Percentiles rank a stretch among this genome's conserved stretches.
phyloP scores from a whole-genome alignment of 2,888 invertebrate genomes.

The Xanthia togata region DNA sequence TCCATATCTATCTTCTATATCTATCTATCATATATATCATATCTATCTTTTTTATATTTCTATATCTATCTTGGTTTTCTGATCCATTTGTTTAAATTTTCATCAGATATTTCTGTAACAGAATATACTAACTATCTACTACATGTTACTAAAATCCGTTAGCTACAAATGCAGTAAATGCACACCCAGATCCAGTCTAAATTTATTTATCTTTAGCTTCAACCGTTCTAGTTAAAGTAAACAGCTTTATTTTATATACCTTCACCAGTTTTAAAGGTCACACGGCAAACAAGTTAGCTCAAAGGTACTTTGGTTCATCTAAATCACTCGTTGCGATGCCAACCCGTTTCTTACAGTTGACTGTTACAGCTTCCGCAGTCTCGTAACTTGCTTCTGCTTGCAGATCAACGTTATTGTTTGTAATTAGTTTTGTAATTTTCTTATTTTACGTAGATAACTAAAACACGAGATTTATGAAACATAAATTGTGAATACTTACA shows the following conservation, averaged over 20 bases:
- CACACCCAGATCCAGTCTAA: not conserved
- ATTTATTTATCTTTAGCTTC: slow-evolving; percentile 4
- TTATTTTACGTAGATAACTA: not conserved
- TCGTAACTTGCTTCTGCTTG: slow-evolving; percentile 10
- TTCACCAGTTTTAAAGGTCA: slow-evolving; percentile 49
- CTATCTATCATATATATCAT: no score
- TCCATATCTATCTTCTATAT: not conserved
- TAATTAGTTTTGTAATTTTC: slow-evolving; percentile 21
- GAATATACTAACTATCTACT: no score
- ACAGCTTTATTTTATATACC: slow-evolving; percentile 35
- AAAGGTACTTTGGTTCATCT: slow-evolving; percentile 46
- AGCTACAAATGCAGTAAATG: not conserved
- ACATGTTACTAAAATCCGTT: not conserved
- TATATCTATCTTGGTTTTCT: no score
- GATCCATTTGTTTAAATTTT: not conserved
- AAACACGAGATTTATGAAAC: not conserved
- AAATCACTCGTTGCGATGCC: slow-evolving; percentile 53
- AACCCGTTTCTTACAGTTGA: slow-evolving; percentile 45
- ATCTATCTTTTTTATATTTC: no score
- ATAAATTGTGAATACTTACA: no score
- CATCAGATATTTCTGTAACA: not conserved
- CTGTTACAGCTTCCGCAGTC: slow-evolving; percentile 40
- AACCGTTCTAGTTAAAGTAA: slow-evolving; percentile 19
- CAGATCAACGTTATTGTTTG: slow-evolving; percentile 13
- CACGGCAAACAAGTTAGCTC: slow-evolving; percentile 48